Percentiles rank a stretch among this genome's conserved stretches.
These are phyloP conservation scores for Rhaphigaster nebulosa DNA, from an alignment of 2,888 invertebrate species.

Conservation along the genomic window DNA sequence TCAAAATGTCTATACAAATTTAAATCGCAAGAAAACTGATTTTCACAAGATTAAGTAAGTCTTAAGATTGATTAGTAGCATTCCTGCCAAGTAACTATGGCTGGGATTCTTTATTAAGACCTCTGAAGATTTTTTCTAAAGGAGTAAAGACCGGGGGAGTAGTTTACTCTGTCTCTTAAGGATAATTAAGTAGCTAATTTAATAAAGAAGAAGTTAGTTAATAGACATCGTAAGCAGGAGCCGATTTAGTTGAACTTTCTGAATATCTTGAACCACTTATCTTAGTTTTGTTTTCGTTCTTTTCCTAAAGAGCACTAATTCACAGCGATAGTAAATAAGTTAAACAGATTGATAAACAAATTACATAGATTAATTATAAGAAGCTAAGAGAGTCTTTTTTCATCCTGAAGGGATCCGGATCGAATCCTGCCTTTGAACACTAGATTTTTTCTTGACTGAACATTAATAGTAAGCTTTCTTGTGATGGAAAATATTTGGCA, in stretches of 20 bases:
- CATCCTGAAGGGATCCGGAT: neutral
- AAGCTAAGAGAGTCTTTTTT: neutral
- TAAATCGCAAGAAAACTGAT: neutral
- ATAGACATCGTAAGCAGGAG: neutral
- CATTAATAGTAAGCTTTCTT: too few species aligned
- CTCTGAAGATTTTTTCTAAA: neutral
- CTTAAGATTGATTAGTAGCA: neutral
- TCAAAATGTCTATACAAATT: neutral
- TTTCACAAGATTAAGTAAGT: neutral
- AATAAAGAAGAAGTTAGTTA: neutral
- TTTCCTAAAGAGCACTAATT: neutral
- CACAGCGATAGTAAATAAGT: neutral
- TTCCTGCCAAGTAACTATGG: too few species aligned
- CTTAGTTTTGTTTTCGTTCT: neutral
- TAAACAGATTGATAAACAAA: neutral
- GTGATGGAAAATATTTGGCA: too few species aligned
- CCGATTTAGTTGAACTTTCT: neutral
- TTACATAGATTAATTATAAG: neutral
- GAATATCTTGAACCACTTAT: neutral
- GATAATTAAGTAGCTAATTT: neutral
- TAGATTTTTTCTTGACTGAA: neutral
- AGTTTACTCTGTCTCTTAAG: neutral
- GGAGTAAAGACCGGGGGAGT: neutral
- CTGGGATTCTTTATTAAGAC: too few species aligned
- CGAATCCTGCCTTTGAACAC: neutral